Percentiles rank a stretch among this genome's conserved stretches.
Evolutionary conservation across 2,888 invertebrate genomes (phyloP).

Genomic region (Agrilus biguttatus): DNA sequence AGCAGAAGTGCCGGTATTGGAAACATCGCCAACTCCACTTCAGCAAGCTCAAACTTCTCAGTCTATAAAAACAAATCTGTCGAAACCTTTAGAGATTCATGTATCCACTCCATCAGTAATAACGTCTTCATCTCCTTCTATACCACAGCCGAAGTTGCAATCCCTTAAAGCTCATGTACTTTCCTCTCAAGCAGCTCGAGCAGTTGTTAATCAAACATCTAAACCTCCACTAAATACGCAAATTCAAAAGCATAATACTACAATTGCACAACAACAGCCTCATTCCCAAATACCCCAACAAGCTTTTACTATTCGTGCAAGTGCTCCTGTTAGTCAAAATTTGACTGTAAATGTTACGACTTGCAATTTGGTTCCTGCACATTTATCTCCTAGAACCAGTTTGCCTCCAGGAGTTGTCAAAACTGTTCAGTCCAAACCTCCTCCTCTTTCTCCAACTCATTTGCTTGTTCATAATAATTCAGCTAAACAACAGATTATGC

Average conservation of each 20-base stretch:
- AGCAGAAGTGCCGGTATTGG: neutral
- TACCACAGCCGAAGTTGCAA: conserved; percentile 35
- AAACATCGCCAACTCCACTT: neutral
- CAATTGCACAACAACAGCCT: conserved; percentile 9
- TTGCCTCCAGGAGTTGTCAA: conserved; percentile 11
- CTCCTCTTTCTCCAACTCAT: conserved; percentile 9
- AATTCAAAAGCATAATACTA: conserved; percentile 8
- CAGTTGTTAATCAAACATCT: conserved; percentile 18
- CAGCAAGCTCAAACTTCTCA: conserved; percentile 8
- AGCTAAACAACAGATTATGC: conserved; percentile 25
- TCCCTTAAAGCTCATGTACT: conserved; percentile 49
- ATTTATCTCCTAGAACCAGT: conserved; percentile 22
- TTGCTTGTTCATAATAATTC: conserved; percentile 18
- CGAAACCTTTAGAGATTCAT: conserved; percentile 11
- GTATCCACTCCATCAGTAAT: conserved; percentile 11
- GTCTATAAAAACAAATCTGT: conserved; percentile 10
- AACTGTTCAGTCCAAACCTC: conserved; percentile 5
- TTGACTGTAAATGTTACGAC: conserved; percentile 25
- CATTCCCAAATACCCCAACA: conserved; percentile 5
- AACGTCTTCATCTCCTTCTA: conserved; percentile 7
- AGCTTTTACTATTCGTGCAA: conserved; percentile 5
- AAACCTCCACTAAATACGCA: conserved; percentile 10
- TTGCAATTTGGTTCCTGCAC: conserved; percentile 18
- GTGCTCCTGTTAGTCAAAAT: conserved; percentile 19
- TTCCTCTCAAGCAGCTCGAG: conserved; percentile 33